Evolutionary conservation across 2,113 vertebrate species (phyloP), one percentile per base, ranked within the genome.

Genomic region (Fulica atra): DNA sequence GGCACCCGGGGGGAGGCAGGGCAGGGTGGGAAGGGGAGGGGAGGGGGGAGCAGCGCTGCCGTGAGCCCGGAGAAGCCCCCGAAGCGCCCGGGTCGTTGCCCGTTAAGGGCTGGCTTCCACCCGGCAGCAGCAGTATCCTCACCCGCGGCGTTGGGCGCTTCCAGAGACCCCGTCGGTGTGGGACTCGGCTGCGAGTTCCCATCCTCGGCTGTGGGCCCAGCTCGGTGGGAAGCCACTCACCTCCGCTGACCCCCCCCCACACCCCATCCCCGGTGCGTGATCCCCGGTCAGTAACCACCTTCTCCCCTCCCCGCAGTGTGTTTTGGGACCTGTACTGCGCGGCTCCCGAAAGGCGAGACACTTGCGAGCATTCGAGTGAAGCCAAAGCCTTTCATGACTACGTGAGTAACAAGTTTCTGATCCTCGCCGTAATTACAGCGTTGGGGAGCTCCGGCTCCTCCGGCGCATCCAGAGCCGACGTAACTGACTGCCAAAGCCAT

Each of bases 281-380:
- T 79, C 86, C 59, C 79, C 36, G 26, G 36, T 73, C 84, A 93
- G 92, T 98, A 93, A 98, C 80, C 40, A 6, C 80, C 96, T 92
- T 97, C 86, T 96, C 94, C 59, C 93, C 68, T 1, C 76, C 96
- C 20, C 89, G 74, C 98, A 99, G 99, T 92, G 99, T 99, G 94
- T 99, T 99, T 97, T 99, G 99, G 99, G 99, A 99, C 98, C 98
- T 99, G 96, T 99, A 99, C 98, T 99, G 99, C 97, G 99, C 99
- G 77, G 99, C 99, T 93, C 99, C 99, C 48, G 99, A 99, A 98
- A 99, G 99, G 96, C 98, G 99, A 98, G 99, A 99, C 97, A 99
- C 99, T 97, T 99, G 99, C 98, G 99, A 99, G 98, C 99, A 99
- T 98, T 99, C 99, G 94, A 99, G 99, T 86, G 99, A 99, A 99